Conservation (phyloP, 1,140 invertebrate genomes). For the Cepaea nemoralis region DNA sequence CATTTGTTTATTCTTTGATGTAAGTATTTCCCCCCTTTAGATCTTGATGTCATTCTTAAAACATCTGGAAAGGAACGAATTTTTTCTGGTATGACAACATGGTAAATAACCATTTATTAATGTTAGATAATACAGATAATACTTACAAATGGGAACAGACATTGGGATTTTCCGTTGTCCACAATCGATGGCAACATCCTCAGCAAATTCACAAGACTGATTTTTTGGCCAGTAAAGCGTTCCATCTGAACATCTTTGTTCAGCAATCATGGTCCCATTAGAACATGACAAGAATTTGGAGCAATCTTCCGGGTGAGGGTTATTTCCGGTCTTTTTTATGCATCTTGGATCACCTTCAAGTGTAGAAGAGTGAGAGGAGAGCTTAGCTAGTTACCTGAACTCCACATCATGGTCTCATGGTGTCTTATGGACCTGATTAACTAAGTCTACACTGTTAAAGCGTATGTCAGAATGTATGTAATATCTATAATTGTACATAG, state of each 20-base stretch:
- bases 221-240: slow-evolving; percentile 53
- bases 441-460: no score
- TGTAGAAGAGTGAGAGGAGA: neutral
- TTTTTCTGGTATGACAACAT: no score
- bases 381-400: no score
- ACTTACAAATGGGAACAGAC: slow-evolving; percentile 53
- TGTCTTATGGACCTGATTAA: no score
- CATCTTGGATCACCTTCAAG: slow-evolving; percentile 50
- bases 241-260: slow-evolving; percentile 53
- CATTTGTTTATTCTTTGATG: neutral
- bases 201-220: slow-evolving; percentile 53
- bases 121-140: neutral
- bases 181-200: slow-evolving; percentile 48
- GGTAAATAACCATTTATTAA: no score
- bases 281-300: slow-evolving; percentile 53
- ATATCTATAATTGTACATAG: no score
- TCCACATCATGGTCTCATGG: no score
- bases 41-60: no score
- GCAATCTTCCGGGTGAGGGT: slow-evolving; percentile 54
- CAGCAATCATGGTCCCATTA: slow-evolving; percentile 53
- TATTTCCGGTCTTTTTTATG: slow-evolving; percentile 52
- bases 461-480: no score
- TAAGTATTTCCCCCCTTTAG: no score
- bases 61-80: no score
- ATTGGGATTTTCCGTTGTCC: slow-evolving; percentile 46